phyloP scores from a whole-genome alignment of 1,140 invertebrate species.

The Trichoplusia ni region DNA sequence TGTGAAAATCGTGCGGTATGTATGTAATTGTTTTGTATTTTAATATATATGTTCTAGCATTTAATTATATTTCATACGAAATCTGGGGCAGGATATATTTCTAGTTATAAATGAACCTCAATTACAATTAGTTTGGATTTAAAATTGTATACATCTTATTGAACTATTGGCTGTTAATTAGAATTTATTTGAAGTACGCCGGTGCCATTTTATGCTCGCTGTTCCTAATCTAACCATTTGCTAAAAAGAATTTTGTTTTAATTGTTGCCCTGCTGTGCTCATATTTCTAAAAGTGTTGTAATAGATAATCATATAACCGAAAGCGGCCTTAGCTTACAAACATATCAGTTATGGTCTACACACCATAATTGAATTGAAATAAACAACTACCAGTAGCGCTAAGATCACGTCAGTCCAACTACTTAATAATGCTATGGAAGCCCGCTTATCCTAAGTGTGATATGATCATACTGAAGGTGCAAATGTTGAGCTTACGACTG shows the following conservation, averaged over 20 bases:
- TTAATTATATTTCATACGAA: conserved; percentile 43
- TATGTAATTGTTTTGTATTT: conserved; percentile 59
- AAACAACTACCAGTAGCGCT: no score
- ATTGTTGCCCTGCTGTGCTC: no score
- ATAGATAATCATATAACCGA: conserved; percentile 22
- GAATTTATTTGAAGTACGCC: conserved; percentile 29
- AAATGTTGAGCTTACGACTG: not conserved
- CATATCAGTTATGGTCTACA: conserved; percentile 14
- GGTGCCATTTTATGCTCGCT: conserved; percentile 52
- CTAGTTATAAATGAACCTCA: not conserved
- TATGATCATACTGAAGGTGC: not conserved
- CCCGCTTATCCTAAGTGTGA: not conserved
- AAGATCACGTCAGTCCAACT: no score
- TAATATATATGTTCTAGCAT: conserved; percentile 56
- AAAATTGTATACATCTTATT: conserved; percentile 8
- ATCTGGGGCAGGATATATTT: conserved; percentile 39
- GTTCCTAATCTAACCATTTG: not conserved
- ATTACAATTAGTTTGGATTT: no score
- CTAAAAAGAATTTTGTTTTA: conserved; percentile 1
- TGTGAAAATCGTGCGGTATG: conserved; percentile 61
- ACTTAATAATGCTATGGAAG: no score
- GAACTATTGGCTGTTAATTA: conserved; percentile 48
- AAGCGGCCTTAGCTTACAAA: conserved; percentile 21
- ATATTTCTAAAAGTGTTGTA: conserved; percentile 17
- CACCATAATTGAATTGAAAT: conserved; percentile 6